Conservation (phyloP, 1,140 invertebrate species). For the Caerostris darwini region DNA sequence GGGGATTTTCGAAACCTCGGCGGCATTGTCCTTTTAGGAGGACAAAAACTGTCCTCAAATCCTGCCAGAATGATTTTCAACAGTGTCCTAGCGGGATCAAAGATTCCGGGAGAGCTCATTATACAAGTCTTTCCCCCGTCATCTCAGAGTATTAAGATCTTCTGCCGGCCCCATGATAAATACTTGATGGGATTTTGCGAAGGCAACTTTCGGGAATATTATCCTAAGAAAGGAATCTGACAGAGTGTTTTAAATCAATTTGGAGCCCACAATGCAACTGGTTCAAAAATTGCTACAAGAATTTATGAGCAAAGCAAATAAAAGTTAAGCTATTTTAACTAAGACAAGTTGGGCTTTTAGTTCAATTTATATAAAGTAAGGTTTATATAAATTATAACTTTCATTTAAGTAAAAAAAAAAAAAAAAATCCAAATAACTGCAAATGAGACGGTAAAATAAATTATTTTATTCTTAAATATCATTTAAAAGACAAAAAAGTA, state of each 20-base stretch:
- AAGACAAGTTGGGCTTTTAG: no score
- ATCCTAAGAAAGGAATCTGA: not conserved
- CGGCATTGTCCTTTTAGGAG: not conserved
- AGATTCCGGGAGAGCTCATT: not conserved
- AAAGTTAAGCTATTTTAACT: no score
- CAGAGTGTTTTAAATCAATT: not conserved
- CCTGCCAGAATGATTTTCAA: not conserved
- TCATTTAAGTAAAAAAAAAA: no score
- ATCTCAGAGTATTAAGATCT: constrained; percentile 17
- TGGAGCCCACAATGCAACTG: no score
- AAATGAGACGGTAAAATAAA: no score
- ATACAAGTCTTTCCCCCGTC: not conserved
- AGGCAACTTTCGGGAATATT: not conserved
- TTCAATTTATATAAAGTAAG: no score
- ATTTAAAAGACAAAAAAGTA: no score
- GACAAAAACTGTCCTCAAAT: not conserved
- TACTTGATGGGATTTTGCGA: constrained; percentile 9
- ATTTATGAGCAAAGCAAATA: no score
- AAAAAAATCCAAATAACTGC: no score
- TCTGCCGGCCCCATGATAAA: not conserved
- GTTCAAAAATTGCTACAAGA: no score
- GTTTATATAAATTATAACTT: no score
- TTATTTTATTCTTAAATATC: no score
- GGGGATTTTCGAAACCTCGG: constrained; percentile 1
- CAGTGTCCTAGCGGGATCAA: constrained; percentile 17